These are phyloP conservation scores for Pseudochirops corinnae DNA, from an alignment of 2,797 vertebrate species.

Conservation along the genomic window DNA sequence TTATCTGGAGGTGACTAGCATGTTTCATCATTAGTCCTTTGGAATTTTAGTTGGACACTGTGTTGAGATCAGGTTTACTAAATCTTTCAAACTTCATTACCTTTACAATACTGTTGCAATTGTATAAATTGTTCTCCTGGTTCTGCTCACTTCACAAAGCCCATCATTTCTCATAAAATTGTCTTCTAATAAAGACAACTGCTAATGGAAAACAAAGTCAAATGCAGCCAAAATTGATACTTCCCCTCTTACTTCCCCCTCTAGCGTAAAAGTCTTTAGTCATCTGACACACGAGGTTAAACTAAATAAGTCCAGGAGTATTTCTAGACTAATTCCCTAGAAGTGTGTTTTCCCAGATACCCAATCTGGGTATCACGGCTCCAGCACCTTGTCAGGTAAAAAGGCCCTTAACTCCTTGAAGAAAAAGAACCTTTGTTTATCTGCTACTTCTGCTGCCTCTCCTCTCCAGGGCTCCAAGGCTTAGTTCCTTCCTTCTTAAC, in stretches of 20 bases:
- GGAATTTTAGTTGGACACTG: not conserved
- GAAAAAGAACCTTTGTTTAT: conserved; percentile 53
- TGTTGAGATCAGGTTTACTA: not conserved
- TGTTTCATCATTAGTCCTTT: not conserved
- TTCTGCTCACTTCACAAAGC: not conserved
- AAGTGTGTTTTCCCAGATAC: conserved; percentile 51
- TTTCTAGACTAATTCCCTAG: conserved; percentile 60
- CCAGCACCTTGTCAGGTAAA: conserved; percentile 57
- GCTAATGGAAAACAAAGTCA: not conserved
- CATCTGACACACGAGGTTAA: conserved; percentile 5
- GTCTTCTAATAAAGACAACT: not conserved
- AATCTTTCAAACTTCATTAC: not conserved
- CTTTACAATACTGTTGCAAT: not conserved
- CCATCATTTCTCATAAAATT: not conserved
- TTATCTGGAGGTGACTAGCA: not conserved
- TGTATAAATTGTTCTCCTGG: not conserved
- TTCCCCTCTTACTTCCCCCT: conserved; percentile 18
- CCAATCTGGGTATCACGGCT: not conserved
- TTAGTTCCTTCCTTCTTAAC: conserved; percentile 26
- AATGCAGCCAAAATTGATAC: not conserved
- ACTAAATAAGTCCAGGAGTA: conserved; percentile 36
- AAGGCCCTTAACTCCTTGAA: conserved; percentile 47
- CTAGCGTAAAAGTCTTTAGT: not conserved
- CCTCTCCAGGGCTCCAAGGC: not conserved
- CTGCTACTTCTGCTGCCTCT: conserved; percentile 1